Evolutionary conservation across 2,113 vertebrate species (phyloP), one percentile per base, ranked within the genome.

Genomic region (Buteo buteo): DNA sequence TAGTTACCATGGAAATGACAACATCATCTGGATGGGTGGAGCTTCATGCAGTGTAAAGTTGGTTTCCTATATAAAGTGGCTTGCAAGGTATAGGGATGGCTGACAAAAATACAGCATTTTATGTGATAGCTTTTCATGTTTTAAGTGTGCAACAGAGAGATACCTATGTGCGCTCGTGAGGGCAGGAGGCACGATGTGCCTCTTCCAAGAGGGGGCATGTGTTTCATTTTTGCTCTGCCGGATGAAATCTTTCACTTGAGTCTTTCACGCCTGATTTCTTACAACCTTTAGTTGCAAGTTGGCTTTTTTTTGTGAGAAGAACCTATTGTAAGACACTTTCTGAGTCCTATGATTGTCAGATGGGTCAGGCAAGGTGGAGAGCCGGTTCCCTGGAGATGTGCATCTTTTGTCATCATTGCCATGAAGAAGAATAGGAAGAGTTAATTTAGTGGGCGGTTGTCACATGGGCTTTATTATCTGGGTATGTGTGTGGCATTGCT

Each of bases 1-100:
- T 65, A 86, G 96, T 97, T 97, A 81, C 97, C 94, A 97, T 97
- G 96, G 96, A 95, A 97, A 96, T 97, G 65, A 79, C 89, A 96
- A 96, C 89, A 96, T 94, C 93, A 96, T 96, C 83, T 86, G 93
- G 91, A 96, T 82, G 96, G 96, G 86, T 86, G 96, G 95, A 94
- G 93, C 54, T 69, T 66, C 0, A 4, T 87, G n/a, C 70, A 59
- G 57, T 42, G 86, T 70, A 78, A 92, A 93, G 96, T 91, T 95
- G 84, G 13, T 97, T 96, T 93, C 88, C 91, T 77, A 22, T 57
- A 78, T 20, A 19, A 94, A 95, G 50, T 70, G 50, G 29, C 82
- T 77, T 88, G 91, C 29, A 90, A 95, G 70, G 86, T 95, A 70
- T 55, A 34, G 40, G 64, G 32, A 83, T 42, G 62, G 73, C 45